Evolutionary conservation across 2,113 vertebrate genomes (phyloP), one percentile per base, ranked within the genome.

Genomic region (Aix galericulata): DNA sequence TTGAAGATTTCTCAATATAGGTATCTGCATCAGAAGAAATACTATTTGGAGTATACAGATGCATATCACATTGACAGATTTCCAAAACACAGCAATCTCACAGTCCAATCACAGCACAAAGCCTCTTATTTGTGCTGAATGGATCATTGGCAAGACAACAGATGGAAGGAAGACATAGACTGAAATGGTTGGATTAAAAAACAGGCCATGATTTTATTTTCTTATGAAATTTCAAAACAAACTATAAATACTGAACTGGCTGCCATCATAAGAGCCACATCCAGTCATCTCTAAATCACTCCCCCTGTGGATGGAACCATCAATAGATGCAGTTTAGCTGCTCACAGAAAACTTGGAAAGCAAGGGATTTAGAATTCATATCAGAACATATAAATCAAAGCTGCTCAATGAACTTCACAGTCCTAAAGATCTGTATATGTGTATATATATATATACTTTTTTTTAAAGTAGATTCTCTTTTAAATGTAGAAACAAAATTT

Each of bases 191-290:
- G 63, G 23, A 89, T 76, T 94, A 76, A 93, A 91, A 88, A 89
- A 53, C 22, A 90, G 40, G 12, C 6, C n/a, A 58, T 1, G 1
- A n/a, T 20, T 20, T 36, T 88, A 74, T 74, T 94, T 88, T 48
- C 79, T 53, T 69, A 52, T 80, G 66, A 82, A 73, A 82, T 77
- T 94, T 88, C 44, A 53, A 89, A 91, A 53, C 17, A 71, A 94
- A 62, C 64, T 92, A 69, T 86, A 95, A 94, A 92, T 87, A 89
- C 29, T 95, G 53, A 91, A 76, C 78, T 79, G 71, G 44, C 21
- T 85, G 82, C 71, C 40, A 46, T 55, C 82, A 62, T 46, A 89
- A 25, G 90, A 91, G 55, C 23, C 50, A 66, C 67, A 89, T 38
- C 8, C 31, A 88, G 55, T 50, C 63, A 91, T 50, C 21, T 78